Conservation (phyloP, 2,113 vertebrate species). For the Morone chrysops region DNA sequence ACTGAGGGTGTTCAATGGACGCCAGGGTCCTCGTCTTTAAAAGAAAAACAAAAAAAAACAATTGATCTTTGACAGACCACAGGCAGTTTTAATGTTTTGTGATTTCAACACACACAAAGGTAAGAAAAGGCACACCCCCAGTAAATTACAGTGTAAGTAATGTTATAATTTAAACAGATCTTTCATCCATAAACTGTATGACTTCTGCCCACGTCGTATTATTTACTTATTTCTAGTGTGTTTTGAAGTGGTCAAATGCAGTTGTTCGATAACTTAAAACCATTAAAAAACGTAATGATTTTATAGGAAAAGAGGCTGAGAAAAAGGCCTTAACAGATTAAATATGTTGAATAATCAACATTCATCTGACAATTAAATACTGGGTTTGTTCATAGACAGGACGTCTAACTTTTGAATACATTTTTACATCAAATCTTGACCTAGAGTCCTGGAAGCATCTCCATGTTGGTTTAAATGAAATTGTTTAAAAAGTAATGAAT, state of each 20-base stretch:
- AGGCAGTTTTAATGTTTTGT: neutral
- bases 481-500: neutral
- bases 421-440: neutral
- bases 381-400: neutral
- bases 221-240: too few relatives aligned
- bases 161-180: too few relatives aligned
- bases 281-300: neutral
- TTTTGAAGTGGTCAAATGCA: neutral
- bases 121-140: neutral
- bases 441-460: neutral
- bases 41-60: neutral
- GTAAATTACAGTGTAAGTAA: neutral
- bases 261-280: neutral
- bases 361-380: neutral
- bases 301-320: neutral
- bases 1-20: neutral
- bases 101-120: neutral
- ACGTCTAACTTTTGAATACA: neutral
- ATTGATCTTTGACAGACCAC: neutral
- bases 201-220: neutral
- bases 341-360: neutral
- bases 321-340: neutral
- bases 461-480: neutral
- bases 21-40: neutral
- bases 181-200: neutral